Evolutionary conservation across 1,140 invertebrate genomes (phyloP), one percentile per base, ranked within the genome.

Genomic region (Pteromalus puparum): DNA sequence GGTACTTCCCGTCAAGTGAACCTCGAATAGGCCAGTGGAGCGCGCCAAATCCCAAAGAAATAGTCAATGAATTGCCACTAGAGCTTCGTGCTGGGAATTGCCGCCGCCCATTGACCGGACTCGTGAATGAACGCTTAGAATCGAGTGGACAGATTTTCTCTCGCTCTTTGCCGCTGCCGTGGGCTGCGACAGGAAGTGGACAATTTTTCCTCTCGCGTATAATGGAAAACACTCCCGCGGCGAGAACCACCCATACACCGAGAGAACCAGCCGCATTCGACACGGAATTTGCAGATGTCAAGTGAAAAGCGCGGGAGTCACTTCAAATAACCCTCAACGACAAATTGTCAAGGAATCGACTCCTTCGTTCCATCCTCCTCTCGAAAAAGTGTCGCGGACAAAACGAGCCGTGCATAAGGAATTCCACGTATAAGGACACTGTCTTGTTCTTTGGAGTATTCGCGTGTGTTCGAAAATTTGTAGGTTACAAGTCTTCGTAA

Each of bases 11-110:
- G 88, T 90, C 90, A 90, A 91, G 90, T 90, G 89, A 91, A 82
- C 87, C 88, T 90, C 82, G 77, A 88, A 89, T 84, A 48, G 81
- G 77, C 79, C 88, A 84, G 70, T 78, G 77, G 88, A 89, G 88
- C 88, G 90, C 88, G 87, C 90, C 88, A 88, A 90, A 92, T 91
- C 87, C 86, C 81, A 77, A 70, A 87, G 85, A 90, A 90, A 86
- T 88, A 34, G 82, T 91, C 88, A 92, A 92, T 91, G 91, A 91
- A 91, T 89, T 82, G 87, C 88, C 88, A 89, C 88, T 90, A 89
- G 87, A 90, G 86, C 42, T 46, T 73, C 79, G 79, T 81, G 42
- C 79, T 81, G 79, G 5, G 79, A 46, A n/a, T 61, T 4, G 53
- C 53, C 28, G 28, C 48, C n/a, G n/a, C 48, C 79, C 79, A 81